These are phyloP conservation scores for Spermophilus dauricus DNA, from an alignment of 2,113 vertebrate species.

Conservation along the genomic window DNA sequence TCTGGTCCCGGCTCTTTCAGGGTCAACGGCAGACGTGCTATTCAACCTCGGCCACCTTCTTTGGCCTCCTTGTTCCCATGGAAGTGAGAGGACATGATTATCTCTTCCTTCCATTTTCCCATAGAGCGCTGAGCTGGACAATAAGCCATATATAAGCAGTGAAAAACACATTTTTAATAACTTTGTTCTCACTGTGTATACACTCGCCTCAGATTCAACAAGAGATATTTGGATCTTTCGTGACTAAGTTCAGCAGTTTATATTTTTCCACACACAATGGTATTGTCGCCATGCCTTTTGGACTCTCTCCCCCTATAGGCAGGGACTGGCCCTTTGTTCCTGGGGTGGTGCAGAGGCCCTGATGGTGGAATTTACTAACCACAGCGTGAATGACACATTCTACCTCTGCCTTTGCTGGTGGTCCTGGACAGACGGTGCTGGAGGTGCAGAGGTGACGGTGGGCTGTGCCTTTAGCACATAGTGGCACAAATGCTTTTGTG, in stretches of 20 bases:
- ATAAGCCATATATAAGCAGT: slow-evolving; percentile 16
- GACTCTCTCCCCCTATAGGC: slow-evolving; percentile 47
- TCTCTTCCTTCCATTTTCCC: slow-evolving; percentile 3
- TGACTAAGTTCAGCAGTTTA: slow-evolving; percentile 81
- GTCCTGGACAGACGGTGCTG: not conserved
- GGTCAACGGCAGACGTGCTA: not conserved
- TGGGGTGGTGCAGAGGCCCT: not conserved
- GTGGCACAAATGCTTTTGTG: not conserved
- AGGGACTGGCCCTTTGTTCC: not conserved
- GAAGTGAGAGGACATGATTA: not conserved
- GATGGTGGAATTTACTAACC: not conserved
- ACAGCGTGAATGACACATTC: not conserved
- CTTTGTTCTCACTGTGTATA: slow-evolving; percentile 65
- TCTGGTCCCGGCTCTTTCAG: not conserved
- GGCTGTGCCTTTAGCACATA: not conserved
- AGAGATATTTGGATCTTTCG: slow-evolving; percentile 75
- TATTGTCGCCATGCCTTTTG: slow-evolving; percentile 70
- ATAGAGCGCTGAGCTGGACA: not conserved
- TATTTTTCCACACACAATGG: slow-evolving; percentile 56
- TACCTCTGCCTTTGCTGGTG: not conserved
- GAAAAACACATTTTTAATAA: slow-evolving; percentile 81
- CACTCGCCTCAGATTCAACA: slow-evolving; percentile 58
- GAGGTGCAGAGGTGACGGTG: not conserved
- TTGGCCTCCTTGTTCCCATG: not conserved
- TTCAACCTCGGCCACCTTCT: not conserved